Evolutionary conservation across 2,888 invertebrate genomes (phyloP).

Genomic region (Folsomia manolachei): DNA sequence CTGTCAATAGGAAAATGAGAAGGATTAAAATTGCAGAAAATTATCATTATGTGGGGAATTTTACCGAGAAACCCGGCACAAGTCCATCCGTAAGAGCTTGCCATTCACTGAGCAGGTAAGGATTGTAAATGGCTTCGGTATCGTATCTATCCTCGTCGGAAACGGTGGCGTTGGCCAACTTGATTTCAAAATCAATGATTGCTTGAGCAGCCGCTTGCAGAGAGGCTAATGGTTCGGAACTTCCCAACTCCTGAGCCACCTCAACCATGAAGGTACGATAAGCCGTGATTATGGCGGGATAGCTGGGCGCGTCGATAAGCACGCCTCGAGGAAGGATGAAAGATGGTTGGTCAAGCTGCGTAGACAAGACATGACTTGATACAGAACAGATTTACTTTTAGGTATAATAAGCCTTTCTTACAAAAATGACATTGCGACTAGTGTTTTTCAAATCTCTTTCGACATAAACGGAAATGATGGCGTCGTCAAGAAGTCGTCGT

Average conservation of each 20-base stretch:
- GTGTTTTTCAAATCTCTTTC: conserved; percentile 42
- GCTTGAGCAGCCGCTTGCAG: conserved; percentile 27
- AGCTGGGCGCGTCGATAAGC: conserved; percentile 31
- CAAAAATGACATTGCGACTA: conserved; percentile 30
- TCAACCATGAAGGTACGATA: conserved; percentile 36
- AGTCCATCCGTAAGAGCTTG: conserved; percentile 35
- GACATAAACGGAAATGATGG: conserved; percentile 31
- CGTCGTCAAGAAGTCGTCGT: conserved; percentile 23
- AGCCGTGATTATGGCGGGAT: conserved; percentile 28
- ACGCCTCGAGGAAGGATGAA: conserved; percentile 35
- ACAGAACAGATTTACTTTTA: too few relatives aligned
- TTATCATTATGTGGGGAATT: too few relatives aligned
- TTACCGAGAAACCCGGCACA: conserved; percentile 16
- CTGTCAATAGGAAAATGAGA: too few relatives aligned
- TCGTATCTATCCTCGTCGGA: conserved; percentile 41
- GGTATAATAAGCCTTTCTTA: too few relatives aligned
- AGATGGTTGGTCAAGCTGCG: conserved; percentile 35
- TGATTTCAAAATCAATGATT: conserved; percentile 40
- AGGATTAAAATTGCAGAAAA: too few relatives aligned
- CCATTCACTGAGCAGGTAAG: conserved; percentile 29
- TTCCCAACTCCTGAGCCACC: conserved; percentile 27
- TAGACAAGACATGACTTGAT: too few relatives aligned
- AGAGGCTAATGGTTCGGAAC: conserved; percentile 8
- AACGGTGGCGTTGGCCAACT: conserved; percentile 37
- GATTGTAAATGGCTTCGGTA: conserved; percentile 43